Conservation (phyloP, 2,888 invertebrate genomes). For the Hydroisotoma schaefferi region DNA sequence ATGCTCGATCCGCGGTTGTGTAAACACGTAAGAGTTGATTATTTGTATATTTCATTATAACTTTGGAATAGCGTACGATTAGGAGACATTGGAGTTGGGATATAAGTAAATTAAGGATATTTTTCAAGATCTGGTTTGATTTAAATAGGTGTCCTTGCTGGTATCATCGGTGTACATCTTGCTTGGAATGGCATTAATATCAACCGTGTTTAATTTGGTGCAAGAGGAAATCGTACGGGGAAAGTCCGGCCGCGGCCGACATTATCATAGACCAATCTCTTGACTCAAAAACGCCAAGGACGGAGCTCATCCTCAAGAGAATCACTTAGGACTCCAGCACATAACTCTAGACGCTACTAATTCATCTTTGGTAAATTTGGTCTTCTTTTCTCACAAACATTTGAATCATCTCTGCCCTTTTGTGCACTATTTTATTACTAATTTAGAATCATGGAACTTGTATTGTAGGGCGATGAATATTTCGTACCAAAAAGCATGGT, state of each 20-base stretch:
- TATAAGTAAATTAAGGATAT: neutral
- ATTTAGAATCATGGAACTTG: neutral
- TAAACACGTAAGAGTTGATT: conserved; percentile 43
- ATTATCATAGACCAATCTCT: conserved; percentile 48
- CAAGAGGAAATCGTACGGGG: conserved; percentile 67
- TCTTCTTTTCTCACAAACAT: neutral
- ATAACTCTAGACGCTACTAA: conserved; percentile 47
- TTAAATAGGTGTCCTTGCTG: conserved; percentile 61
- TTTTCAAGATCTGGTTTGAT: neutral
- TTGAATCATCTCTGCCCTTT: too few relatives aligned
- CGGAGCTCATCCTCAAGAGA: conserved; percentile 35
- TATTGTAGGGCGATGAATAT: conserved; percentile 46
- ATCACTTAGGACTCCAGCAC: conserved; percentile 47
- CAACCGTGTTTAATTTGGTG: conserved; percentile 81
- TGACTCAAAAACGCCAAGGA: conserved; percentile 46
- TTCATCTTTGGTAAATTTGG: conserved; percentile 41
- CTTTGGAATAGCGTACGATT: too few relatives aligned
- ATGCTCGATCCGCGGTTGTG: conserved; percentile 48
- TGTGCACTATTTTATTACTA: neutral
- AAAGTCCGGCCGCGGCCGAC: conserved; percentile 44
- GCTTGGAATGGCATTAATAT: conserved; percentile 78
- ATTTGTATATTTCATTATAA: neutral
- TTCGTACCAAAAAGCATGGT: conserved; percentile 49
- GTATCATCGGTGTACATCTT: conserved; percentile 77
- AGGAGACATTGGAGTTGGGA: too few relatives aligned